Base-by-base conservation (phyloP, 2,888 invertebrate genomes). In the Sylvicola cinctus region DNA sequence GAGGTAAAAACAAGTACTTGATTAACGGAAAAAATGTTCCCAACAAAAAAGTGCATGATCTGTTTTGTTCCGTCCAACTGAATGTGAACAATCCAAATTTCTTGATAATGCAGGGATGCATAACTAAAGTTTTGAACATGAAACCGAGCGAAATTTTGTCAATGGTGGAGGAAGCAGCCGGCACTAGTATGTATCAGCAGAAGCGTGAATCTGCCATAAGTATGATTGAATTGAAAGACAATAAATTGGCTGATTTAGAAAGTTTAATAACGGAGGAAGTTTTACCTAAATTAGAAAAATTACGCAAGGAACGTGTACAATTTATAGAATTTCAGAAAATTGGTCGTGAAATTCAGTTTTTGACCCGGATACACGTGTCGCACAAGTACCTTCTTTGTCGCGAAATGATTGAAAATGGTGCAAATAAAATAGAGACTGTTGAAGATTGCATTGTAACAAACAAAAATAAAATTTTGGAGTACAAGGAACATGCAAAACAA, bases 81-180 rank as follows among this genome's bases (percentile, higher is more conserved):
- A 99, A 99, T 51, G 90, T 99, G 2, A 98, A 98, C 61, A 98
- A 98, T 62, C 98, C 98, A 0, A 95, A 98, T 56, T 98, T 96
- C 60, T 70, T 98, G 25, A 98, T 99, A 49, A 96, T 98, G 96
- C 98, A 98, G 65, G 98, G 98, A 0, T 71, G 91, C 42, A 93
- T 98, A 43, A 96, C 96, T 2, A 96, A 98, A 64, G 96, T 99
- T 3, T 63, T 98, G 16, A 96, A 91, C 54, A 98, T 98, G 96
- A 98, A 95, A 52, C 93, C 98, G 0, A 70, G 74, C 30, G 96
- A 98, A 68, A 84, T 93, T 47, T 62, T 93, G 35, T 80, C 85
- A 0, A 93, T 99, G 93, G 77, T 99, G 36, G 98, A 99, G 61
- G 98, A 99, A 62, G 95, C 96, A 6, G 93, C 95, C 0, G 96